Conservation (phyloP, 2,888 invertebrate species). For the Microctonus aethiopoides region DNA sequence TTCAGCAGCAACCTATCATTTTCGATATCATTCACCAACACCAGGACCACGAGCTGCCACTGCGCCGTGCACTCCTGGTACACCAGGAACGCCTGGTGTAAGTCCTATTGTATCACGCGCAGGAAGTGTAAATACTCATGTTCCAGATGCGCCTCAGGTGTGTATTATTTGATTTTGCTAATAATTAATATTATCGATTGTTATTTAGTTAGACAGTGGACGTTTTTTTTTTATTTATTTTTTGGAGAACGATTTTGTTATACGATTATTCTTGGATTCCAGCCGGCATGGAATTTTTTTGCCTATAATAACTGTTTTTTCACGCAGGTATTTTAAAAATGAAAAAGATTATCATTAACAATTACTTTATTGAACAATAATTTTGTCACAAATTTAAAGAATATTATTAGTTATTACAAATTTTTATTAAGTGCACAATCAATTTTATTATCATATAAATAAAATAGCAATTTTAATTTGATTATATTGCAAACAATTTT, state of each 20-base stretch:
- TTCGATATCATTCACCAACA: slow-evolving; percentile 59
- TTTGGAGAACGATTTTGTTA: background rate
- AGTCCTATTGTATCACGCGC: slow-evolving; percentile 62
- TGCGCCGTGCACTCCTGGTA: slow-evolving; percentile 62
- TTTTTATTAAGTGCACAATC: background rate
- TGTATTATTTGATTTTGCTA: slow-evolving; percentile 29
- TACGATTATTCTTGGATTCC: slow-evolving; percentile 45
- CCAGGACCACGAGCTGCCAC: slow-evolving; percentile 59
- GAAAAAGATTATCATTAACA: background rate
- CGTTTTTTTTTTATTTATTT: too few species aligned
- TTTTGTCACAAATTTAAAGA: background rate
- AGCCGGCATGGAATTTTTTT: slow-evolving; percentile 63
- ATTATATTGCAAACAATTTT: background rate
- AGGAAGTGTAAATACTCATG: slow-evolving; percentile 58
- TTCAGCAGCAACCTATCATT: slow-evolving; percentile 61
- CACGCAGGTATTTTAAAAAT: slow-evolving; percentile 53
- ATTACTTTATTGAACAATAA: slow-evolving; percentile 4
- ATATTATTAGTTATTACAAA: background rate
- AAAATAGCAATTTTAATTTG: background rate
- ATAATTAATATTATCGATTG: slow-evolving; percentile 22
- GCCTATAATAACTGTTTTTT: slow-evolving; percentile 60
- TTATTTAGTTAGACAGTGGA: background rate
- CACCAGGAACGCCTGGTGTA: slow-evolving; percentile 62
- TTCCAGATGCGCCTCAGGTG: slow-evolving; percentile 59
- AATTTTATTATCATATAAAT: background rate